Conservation (phyloP, 2,888 invertebrate species). For the Dolichopus griseipennis region DNA sequence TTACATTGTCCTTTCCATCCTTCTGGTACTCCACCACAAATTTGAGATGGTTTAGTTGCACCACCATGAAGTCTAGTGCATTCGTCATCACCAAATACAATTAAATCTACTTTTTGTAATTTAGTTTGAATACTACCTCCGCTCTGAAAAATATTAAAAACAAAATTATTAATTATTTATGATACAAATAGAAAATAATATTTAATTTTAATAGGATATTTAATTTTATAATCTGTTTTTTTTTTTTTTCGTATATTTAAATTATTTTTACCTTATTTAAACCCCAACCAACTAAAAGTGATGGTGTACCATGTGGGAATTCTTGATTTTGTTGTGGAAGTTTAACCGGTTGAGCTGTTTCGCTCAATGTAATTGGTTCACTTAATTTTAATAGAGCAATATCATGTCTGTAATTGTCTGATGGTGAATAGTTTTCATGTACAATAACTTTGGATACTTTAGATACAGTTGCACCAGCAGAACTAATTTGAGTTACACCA, state of each 20-base stretch:
- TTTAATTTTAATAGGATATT: no score
- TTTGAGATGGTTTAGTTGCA: conserved; percentile 34
- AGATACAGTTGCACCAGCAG: conserved; percentile 28
- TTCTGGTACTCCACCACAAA: conserved; percentile 43
- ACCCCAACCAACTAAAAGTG: conserved; percentile 37
- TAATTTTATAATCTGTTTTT: no score
- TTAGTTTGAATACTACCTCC: conserved; percentile 34
- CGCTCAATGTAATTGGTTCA: conserved; percentile 27
- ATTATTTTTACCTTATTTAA: conserved; percentile 27
- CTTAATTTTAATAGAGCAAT: conserved; percentile 39
- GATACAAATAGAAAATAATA: no score
- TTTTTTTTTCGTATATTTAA: neutral
- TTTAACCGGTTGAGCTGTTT: conserved; percentile 29
- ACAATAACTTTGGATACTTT: conserved; percentile 30
- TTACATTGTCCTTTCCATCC: conserved; percentile 46
- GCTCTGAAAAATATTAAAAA: conserved; percentile 29
- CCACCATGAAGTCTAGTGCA: conserved; percentile 35
- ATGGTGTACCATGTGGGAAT: conserved; percentile 24
- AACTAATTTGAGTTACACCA: conserved; percentile 27
- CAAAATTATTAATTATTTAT: no score
- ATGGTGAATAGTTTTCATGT: conserved; percentile 34
- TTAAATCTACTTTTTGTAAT: conserved; percentile 40
- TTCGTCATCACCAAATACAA: conserved; percentile 37
- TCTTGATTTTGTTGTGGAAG: conserved; percentile 27
- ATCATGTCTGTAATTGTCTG: conserved; percentile 36